These are phyloP conservation scores for Ariopsis seemanni DNA, from an alignment of 2,113 vertebrate genomes.

Conservation along the genomic window DNA sequence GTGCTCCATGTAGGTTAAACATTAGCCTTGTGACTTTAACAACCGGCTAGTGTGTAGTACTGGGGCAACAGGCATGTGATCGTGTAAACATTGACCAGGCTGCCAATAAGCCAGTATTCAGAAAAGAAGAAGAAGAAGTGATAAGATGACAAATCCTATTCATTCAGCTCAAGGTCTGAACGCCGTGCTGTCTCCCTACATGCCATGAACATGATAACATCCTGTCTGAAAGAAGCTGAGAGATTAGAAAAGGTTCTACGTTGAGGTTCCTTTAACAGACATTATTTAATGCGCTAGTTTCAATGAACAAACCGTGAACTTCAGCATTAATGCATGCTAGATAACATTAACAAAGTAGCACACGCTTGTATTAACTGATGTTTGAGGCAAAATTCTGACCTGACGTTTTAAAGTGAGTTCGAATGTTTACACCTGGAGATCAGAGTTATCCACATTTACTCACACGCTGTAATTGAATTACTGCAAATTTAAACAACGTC, in stretches of 20 bases:
- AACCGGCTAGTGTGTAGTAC: slow-evolving; percentile 8
- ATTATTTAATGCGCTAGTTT: background rate
- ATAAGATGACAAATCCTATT: background rate
- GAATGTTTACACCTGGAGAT: too few species aligned
- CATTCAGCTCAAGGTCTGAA: slow-evolving; percentile 14
- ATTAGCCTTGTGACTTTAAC: slow-evolving; percentile 29
- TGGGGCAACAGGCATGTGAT: slow-evolving; percentile 17
- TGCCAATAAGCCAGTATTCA: slow-evolving; percentile 25
- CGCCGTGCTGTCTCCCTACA: background rate
- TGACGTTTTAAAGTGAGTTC: background rate
- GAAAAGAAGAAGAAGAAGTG: background rate
- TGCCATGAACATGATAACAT: background rate
- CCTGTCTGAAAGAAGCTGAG: background rate
- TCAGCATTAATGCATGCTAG: background rate
- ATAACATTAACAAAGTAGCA: background rate
- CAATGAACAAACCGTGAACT: background rate
- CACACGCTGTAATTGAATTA: background rate
- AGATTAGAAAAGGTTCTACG: background rate
- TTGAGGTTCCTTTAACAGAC: background rate
- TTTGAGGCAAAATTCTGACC: background rate
- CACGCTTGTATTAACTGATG: background rate
- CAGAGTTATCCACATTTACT: background rate
- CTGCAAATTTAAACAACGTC: background rate
- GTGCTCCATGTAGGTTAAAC: slow-evolving; percentile 45
- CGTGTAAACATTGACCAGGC: slow-evolving; percentile 27